phyloP scores from a whole-genome alignment of 2,888 invertebrate species.

The Brenthis ino region DNA sequence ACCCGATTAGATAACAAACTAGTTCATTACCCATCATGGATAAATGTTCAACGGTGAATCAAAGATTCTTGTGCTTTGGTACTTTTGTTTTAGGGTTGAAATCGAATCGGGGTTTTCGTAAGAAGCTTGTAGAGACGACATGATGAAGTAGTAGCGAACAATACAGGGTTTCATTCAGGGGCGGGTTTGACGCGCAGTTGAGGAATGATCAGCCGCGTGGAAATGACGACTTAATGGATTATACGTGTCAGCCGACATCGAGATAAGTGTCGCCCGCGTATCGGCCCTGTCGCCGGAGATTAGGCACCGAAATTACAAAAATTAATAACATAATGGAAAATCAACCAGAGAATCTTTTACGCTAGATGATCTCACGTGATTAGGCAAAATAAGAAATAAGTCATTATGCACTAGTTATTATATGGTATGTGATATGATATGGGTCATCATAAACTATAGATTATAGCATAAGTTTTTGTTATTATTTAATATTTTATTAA shows the following conservation, averaged over 20 bases:
- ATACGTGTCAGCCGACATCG: conserved; percentile 79
- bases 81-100: conserved; percentile 61
- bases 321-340: conserved; percentile 77
- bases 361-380: conserved; percentile 57
- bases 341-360: conserved; percentile 66
- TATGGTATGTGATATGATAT: conserved; percentile 9
- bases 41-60: conserved; percentile 47
- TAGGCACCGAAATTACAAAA: conserved; percentile 76
- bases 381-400: conserved; percentile 32
- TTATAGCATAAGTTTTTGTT: too few species aligned
- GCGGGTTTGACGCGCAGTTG: conserved; percentile 78
- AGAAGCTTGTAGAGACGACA: conserved; percentile 58
- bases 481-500: too few species aligned
- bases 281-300: conserved; percentile 73
- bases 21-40: conserved; percentile 76
- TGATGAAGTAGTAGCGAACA: conserved; percentile 79
- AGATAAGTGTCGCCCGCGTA: conserved; percentile 78
- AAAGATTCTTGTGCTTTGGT: conserved; percentile 46
- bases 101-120: conserved; percentile 41
- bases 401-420: conserved; percentile 31
- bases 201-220: conserved; percentile 79
- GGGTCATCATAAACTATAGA: too few species aligned
- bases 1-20: conserved; percentile 81
- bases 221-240: conserved; percentile 83
- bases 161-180: conserved; percentile 69